Conservation (phyloP, 2,888 invertebrate species). For the Noctua janthina region DNA sequence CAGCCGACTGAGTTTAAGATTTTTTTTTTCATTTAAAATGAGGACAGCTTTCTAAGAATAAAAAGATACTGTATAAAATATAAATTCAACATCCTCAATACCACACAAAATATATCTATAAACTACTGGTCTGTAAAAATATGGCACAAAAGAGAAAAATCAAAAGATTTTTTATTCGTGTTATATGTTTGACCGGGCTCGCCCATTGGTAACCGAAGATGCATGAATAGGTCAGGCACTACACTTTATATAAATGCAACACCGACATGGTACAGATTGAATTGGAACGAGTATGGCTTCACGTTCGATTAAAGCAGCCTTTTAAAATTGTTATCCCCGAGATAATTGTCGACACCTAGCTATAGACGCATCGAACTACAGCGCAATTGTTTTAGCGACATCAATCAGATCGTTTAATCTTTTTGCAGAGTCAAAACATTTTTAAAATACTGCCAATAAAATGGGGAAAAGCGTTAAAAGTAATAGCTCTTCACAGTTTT, state of each 20-base stretch:
- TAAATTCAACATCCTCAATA: background rate
- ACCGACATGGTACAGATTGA: background rate
- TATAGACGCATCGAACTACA: background rate
- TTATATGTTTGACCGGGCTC: slow-evolving; percentile 14
- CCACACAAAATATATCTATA: background rate
- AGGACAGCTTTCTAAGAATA: slow-evolving; percentile 54
- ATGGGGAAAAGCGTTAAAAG: slow-evolving; percentile 43
- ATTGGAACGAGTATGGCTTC: background rate
- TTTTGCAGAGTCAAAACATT: slow-evolving; percentile 31
- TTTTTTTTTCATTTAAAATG: slow-evolving; percentile 66
- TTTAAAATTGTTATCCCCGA: slow-evolving; percentile 16
- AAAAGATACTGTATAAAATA: slow-evolving; percentile 4
- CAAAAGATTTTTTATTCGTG: slow-evolving; percentile 23
- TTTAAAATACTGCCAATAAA: slow-evolving; percentile 55
- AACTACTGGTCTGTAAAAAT: background rate
- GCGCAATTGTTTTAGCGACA: background rate
- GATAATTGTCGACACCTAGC: background rate
- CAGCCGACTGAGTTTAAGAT: slow-evolving; percentile 55
- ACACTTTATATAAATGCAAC: slow-evolving; percentile 3
- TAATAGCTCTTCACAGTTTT: slow-evolving; percentile 55
- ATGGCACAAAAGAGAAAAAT: background rate
- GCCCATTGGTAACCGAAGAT: slow-evolving; percentile 10
- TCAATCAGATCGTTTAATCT: slow-evolving; percentile 26
- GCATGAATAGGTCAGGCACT: slow-evolving; percentile 2
- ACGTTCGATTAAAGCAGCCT: background rate